Base-by-base conservation (phyloP, 2,888 invertebrate genomes). In the Aphodius granarius region DNA sequence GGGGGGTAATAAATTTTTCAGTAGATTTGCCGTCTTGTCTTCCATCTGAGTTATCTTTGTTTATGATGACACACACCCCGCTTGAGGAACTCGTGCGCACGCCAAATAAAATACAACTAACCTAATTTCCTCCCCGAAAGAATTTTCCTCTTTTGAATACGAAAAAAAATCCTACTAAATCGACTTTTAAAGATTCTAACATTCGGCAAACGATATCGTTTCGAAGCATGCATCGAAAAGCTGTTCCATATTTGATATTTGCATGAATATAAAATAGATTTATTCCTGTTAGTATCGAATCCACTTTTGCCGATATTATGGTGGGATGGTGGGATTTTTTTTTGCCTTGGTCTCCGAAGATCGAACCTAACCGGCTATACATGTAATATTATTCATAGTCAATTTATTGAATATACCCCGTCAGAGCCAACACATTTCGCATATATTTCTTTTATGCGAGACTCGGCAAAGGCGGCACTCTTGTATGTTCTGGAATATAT, bases 381-480 rank as follows among this genome's bases (percentile, higher is more conserved):
- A 21, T 74, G 74, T 74, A 74, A 74, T 74, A 63, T 70, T 70
- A 74, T 74, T 74, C 74, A 74, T 74, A 74, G 74, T 74, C 70
- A 74, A 71, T 74, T 71, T 74, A 74, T 74, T 70, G 70, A 74
- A 74, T 68, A 68, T 68, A 21, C 22, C 20, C 13, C 43, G 3
- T 13, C 43, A 43, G 43, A 43, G 43, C 43, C 43, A 43, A 43
- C 43, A 43, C 43, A 2, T 43, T 43, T 43, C 43, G 43, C 43
- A 43, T 43, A 43, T 43, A 9, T 43, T 13, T 43, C 13, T 43
- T 43, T 9, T 43, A n/a, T n/a, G n/a, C n/a, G n/a, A n/a, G n/a
- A n/a, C n/a, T n/a, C n/a, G n/a, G n/a, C n/a, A n/a, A n/a, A n/a
- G n/a, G 43, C 43, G 13, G 9, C 43, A 13, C 13, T 43, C 43